These are phyloP conservation scores for Drosophila borealis DNA, from an alignment of 2,888 invertebrate species.

Conservation along the genomic window DNA sequence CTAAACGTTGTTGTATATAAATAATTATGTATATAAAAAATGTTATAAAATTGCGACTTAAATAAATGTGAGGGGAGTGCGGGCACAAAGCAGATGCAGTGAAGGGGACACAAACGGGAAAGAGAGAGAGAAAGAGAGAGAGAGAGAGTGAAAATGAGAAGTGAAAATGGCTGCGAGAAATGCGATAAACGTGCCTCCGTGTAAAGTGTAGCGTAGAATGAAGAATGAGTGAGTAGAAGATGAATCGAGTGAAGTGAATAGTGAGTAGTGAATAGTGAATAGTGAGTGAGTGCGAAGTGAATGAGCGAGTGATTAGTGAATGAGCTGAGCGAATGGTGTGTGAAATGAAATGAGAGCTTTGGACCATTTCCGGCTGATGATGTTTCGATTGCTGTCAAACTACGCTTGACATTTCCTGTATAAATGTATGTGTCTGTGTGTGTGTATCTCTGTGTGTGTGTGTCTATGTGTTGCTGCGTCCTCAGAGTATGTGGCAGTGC, in stretches of 20 bases:
- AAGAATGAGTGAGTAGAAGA: conserved; percentile 17
- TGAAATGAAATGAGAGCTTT: conserved; percentile 46
- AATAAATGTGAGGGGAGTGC: conserved; percentile 35
- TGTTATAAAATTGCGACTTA: conserved; percentile 54
- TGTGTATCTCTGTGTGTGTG: conserved; percentile 33
- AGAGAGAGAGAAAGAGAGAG: conserved; percentile 1
- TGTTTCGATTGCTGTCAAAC: conserved; percentile 62
- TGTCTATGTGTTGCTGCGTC: conserved; percentile 32
- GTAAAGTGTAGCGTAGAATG: conserved; percentile 74
- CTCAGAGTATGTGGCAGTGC: conserved; percentile 73
- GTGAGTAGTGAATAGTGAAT: conserved; percentile 15
- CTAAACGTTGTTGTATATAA: conserved; percentile 58
- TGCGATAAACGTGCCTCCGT: conserved; percentile 79
- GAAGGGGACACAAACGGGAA: neutral
- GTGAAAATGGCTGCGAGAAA: conserved; percentile 76
- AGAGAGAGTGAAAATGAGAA: conserved; percentile 16
- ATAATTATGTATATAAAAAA: conserved; percentile 53
- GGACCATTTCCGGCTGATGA: conserved; percentile 69
- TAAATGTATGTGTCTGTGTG: conserved; percentile 24
- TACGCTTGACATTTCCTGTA: conserved; percentile 77
- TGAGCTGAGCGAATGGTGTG: conserved; percentile 23
- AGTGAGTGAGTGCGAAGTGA: conserved; percentile 5
- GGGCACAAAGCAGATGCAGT: conserved; percentile 1
- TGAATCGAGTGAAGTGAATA: conserved; percentile 20
- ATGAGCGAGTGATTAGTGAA: conserved; percentile 13